These are phyloP conservation scores for Homarus americanus DNA, from an alignment of 1,140 invertebrate genomes.

Conservation along the genomic window DNA sequence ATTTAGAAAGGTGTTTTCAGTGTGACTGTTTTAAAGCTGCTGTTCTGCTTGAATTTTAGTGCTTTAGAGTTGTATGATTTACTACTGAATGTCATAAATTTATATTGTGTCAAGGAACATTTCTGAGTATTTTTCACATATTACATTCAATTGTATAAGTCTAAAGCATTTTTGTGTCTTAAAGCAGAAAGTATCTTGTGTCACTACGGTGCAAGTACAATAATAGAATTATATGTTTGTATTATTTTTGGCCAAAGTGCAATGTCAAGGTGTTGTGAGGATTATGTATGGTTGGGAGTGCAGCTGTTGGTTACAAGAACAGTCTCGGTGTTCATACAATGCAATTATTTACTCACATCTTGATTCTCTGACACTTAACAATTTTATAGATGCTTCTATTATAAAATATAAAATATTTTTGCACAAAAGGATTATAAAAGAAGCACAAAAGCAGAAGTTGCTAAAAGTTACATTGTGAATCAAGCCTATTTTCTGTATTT, in stretches of 20 bases:
- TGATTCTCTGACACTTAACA: background rate
- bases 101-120: too few species aligned
- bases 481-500: background rate
- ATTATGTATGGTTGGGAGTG: background rate
- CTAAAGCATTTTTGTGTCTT: conserved; percentile 9
- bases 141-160: conserved; percentile 9
- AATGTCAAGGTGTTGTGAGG: conserved; percentile 12
- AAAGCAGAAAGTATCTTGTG: conserved; percentile 17
- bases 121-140: conserved; percentile 4
- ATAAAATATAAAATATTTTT: background rate
- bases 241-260: conserved; percentile 56
- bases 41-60: background rate
- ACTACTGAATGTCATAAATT: background rate
- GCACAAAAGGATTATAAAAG: background rate
- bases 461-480: background rate
- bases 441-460: background rate
- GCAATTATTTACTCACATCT: background rate
- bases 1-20: background rate
- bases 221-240: conserved; percentile 31
- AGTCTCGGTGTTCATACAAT: background rate
- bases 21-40: background rate
- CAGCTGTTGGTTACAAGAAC: background rate
- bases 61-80: conserved; percentile 14
- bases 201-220: conserved; percentile 51
- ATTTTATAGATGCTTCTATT: background rate